Conservation (phyloP, 2,888 invertebrate genomes). For the Tillus elongatus region DNA sequence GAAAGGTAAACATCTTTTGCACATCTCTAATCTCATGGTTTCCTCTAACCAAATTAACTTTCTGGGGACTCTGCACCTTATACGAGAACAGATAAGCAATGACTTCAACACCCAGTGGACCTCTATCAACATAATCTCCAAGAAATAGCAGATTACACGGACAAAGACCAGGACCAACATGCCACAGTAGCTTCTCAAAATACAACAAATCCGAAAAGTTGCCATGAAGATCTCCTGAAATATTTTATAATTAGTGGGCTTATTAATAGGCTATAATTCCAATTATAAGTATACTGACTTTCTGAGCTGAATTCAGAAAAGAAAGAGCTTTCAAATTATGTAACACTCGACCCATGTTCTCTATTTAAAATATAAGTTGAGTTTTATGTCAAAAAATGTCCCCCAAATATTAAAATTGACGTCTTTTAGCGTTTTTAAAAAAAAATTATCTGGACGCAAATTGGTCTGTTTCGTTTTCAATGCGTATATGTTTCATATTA, state of each 20-base stretch:
- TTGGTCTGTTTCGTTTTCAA: too few species aligned
- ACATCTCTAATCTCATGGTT: conserved; percentile 70
- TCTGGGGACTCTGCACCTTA: conserved; percentile 57
- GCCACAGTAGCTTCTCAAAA: conserved; percentile 63
- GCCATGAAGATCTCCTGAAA: conserved; percentile 64
- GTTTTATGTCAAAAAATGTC: too few species aligned
- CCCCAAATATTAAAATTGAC: too few species aligned
- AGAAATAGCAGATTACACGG: conserved; percentile 60
- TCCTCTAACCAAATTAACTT: conserved; percentile 57
- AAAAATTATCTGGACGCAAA: too few species aligned
- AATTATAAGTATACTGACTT: too few species aligned
- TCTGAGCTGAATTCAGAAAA: too few species aligned
- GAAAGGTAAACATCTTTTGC: conserved; percentile 65
- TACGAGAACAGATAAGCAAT: conserved; percentile 61
- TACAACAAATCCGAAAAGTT: conserved; percentile 58
- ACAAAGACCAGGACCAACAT: conserved; percentile 53
- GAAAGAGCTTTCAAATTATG: too few species aligned
- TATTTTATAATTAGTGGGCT: conserved; percentile 5
- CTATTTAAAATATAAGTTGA: too few species aligned
- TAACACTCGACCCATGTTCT: too few species aligned
- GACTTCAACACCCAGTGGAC: conserved; percentile 58
- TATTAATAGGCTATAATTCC: too few species aligned
- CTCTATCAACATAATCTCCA: conserved; percentile 71
- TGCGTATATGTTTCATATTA: too few species aligned
- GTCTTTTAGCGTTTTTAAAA: too few species aligned